Evolutionary conservation across 2,113 vertebrate genomes (phyloP).

Genomic region (Asarcornis scutulata): DNA sequence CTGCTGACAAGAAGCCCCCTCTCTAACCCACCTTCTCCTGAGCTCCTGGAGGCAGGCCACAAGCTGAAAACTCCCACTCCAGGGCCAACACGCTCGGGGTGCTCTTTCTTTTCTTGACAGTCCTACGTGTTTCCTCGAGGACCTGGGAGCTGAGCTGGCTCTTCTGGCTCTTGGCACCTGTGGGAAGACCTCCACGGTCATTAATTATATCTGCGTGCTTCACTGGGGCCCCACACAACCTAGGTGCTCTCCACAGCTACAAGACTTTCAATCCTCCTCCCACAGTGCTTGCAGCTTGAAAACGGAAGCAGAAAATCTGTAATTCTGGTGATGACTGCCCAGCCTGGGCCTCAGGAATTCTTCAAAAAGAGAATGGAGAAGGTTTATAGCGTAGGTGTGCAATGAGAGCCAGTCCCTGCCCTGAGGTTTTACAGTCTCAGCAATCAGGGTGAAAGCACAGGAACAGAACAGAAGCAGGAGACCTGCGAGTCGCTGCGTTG

Average conservation of each 20-base stretch:
- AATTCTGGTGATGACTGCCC: background rate
- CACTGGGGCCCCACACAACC: background rate
- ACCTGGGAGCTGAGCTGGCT: background rate
- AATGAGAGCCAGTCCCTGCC: background rate
- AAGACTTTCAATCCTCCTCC: background rate
- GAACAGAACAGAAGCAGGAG: background rate
- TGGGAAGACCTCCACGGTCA: background rate
- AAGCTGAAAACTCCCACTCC: background rate
- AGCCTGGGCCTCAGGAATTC: background rate
- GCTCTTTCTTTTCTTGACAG: background rate
- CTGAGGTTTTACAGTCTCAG: background rate
- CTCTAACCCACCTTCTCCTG: conserved; percentile 10
- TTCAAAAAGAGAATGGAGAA: background rate
- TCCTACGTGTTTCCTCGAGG: fast-evolving
- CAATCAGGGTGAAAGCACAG: background rate
- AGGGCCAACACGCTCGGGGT: fast-evolving
- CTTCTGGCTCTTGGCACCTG: background rate
- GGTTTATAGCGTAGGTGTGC: background rate
- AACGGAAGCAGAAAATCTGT: background rate
- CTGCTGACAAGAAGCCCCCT: background rate
- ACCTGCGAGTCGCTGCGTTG: background rate
- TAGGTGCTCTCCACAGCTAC: background rate
- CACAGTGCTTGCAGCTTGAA: background rate
- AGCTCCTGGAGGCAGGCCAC: background rate
- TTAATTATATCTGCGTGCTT: background rate